These are phyloP conservation scores for Camponotus fellah DNA, from an alignment of 2,888 invertebrate species.

Conservation along the genomic window DNA sequence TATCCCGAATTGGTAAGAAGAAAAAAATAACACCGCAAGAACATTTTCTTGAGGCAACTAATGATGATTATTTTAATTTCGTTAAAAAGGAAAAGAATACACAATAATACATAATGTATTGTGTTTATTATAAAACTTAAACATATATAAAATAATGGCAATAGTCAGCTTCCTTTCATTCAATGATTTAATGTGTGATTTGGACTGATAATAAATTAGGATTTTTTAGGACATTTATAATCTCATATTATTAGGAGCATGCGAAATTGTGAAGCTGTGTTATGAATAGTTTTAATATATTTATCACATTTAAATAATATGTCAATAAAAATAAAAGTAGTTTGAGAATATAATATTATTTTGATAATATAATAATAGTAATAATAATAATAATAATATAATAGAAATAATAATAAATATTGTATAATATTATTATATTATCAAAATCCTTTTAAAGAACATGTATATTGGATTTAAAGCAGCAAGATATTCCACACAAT, in stretches of 20 bases:
- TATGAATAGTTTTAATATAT: background rate
- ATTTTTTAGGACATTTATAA: background rate
- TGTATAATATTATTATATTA: background rate
- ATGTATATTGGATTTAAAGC: background rate
- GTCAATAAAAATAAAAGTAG: background rate
- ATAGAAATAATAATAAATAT: too few species aligned
- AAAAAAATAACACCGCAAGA: constrained; percentile 55
- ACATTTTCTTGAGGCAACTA: constrained; percentile 40
- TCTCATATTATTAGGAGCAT: background rate
- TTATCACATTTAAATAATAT: background rate
- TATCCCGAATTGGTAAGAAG: constrained; percentile 66
- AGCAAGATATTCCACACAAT: too few species aligned
- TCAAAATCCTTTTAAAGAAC: background rate
- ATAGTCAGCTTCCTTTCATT: background rate
- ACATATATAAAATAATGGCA: background rate
- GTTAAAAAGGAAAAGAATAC: constrained; percentile 51
- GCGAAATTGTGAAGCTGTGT: background rate
- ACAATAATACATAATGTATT: background rate
- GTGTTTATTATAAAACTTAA: background rate
- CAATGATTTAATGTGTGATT: background rate
- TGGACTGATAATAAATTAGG: background rate
- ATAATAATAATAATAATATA: too few species aligned
- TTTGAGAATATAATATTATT: background rate
- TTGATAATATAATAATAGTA: background rate
- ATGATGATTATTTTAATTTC: constrained; percentile 64